Evolutionary conservation across 2,888 invertebrate species (phyloP).

Genomic region (Chymomyza amoena): DNA sequence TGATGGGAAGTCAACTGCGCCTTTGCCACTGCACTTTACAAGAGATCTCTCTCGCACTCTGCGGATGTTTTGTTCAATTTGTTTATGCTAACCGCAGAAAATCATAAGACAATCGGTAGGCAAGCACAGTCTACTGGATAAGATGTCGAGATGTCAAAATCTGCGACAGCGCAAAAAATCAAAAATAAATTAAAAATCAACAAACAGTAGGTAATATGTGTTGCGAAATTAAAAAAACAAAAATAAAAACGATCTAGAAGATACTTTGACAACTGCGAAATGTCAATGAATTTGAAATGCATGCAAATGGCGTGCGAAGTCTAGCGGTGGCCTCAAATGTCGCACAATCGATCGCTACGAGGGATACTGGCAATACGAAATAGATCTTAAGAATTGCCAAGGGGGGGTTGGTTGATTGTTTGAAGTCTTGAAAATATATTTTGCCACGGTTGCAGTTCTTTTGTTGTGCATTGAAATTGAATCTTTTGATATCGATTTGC

Average conservation of each 20-base stretch:
- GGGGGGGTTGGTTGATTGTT: slow-evolving; percentile 13
- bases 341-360: slow-evolving; percentile 44
- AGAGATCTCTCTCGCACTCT: slow-evolving; percentile 48
- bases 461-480: slow-evolving; percentile 63
- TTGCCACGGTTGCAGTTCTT: slow-evolving; percentile 68
- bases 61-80: slow-evolving; percentile 27
- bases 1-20: slow-evolving; percentile 48
- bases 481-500: slow-evolving; percentile 50
- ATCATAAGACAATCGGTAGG: slow-evolving; percentile 39
- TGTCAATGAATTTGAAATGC: slow-evolving; percentile 68
- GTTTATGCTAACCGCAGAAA: slow-evolving; percentile 49
- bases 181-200: slow-evolving; percentile 75
- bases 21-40: background rate
- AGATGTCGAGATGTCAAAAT: slow-evolving; percentile 1
- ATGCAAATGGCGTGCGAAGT: slow-evolving; percentile 56
- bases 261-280: slow-evolving; percentile 42
- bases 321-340: slow-evolving; percentile 45
- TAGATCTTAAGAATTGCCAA: slow-evolving; percentile 30
- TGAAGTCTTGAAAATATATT: slow-evolving; percentile 27
- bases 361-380: slow-evolving; percentile 39
- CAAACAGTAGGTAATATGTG: slow-evolving; percentile 52
- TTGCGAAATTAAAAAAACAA: background rate
- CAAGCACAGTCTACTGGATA: slow-evolving; percentile 46
- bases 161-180: slow-evolving; percentile 55
- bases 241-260: background rate